Evolutionary conservation across 2,797 vertebrate species (phyloP).

Genomic region (Centroberyx gerrardi): DNA sequence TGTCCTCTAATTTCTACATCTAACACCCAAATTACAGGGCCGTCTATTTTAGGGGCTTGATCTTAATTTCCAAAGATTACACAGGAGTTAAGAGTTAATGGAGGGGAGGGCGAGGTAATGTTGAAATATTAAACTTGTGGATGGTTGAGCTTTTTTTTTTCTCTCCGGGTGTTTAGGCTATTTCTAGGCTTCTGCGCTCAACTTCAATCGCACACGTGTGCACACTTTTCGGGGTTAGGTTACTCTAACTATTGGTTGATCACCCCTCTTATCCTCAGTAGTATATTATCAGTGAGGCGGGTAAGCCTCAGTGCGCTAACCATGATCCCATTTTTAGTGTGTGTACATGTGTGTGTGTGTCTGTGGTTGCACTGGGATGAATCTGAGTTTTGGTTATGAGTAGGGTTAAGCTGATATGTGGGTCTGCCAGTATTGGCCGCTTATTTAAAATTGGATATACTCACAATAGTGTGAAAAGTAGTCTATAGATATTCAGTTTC

Average conservation of each 20-base stretch:
- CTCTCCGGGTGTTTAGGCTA: not conserved
- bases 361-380: not conserved
- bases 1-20: conserved; percentile 43
- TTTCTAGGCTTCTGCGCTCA: not conserved
- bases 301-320: not conserved
- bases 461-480: too few species aligned
- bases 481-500: too few species aligned
- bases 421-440: too few species aligned
- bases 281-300: not conserved
- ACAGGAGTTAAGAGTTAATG: conserved; percentile 40
- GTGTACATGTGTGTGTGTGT: not conserved
- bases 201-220: conserved; percentile 9
- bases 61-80: conserved; percentile 35
- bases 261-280: not conserved
- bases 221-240: not conserved
- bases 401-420: too few species aligned
- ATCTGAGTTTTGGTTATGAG: too few species aligned
- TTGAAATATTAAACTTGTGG: conserved; percentile 13
- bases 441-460: too few species aligned
- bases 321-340: not conserved
- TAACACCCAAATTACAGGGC: conserved; percentile 33
- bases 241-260: not conserved
- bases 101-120: conserved; percentile 17
- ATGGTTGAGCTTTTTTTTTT: not conserved
- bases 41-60: conserved; percentile 5